phyloP scores from a whole-genome alignment of 2,888 invertebrate species.

The Melanostoma mellinum region DNA sequence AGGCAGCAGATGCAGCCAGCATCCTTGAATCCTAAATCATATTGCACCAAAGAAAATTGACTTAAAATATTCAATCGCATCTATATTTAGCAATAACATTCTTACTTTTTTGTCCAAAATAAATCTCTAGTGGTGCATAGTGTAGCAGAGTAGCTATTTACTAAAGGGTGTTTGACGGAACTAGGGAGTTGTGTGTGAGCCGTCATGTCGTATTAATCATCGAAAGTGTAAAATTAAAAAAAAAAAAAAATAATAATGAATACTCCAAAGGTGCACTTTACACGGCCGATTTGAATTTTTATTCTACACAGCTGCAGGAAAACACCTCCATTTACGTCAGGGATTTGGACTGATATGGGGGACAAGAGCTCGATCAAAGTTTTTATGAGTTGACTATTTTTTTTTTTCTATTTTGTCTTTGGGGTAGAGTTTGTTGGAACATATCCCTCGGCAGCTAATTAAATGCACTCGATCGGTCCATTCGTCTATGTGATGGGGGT shows the following conservation, averaged over 20 bases:
- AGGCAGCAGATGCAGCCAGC: slow-evolving; percentile 65
- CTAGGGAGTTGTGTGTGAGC: slow-evolving; percentile 34
- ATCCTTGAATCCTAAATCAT: slow-evolving; percentile 70
- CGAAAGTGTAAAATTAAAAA: slow-evolving; percentile 69
- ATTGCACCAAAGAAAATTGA: slow-evolving; percentile 64
- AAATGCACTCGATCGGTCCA: slow-evolving; percentile 64
- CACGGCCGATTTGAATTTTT: slow-evolving; percentile 80
- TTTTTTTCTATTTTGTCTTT: slow-evolving; percentile 35
- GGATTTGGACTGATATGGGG: slow-evolving; percentile 26
- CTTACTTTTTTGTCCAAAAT: slow-evolving; percentile 27
- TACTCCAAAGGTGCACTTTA: slow-evolving; percentile 77
- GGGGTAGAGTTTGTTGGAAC: slow-evolving; percentile 39
- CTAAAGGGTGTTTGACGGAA: neutral
- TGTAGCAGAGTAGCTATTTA: neutral
- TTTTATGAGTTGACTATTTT: slow-evolving; percentile 51
- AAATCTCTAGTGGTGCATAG: slow-evolving; percentile 62
- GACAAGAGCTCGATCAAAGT: slow-evolving; percentile 37
- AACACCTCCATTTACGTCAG: slow-evolving; percentile 22
- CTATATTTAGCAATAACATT: slow-evolving; percentile 61
- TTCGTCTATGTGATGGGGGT: slow-evolving; percentile 69
- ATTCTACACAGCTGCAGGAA: slow-evolving; percentile 79
- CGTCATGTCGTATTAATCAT: slow-evolving; percentile 71
- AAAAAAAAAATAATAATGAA: slow-evolving; percentile 25
- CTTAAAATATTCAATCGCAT: slow-evolving; percentile 30
- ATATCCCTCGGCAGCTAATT: slow-evolving; percentile 71